These are phyloP conservation scores for Ascaphus truei DNA, from an alignment of 2,113 vertebrate genomes.

Conservation along the genomic window DNA sequence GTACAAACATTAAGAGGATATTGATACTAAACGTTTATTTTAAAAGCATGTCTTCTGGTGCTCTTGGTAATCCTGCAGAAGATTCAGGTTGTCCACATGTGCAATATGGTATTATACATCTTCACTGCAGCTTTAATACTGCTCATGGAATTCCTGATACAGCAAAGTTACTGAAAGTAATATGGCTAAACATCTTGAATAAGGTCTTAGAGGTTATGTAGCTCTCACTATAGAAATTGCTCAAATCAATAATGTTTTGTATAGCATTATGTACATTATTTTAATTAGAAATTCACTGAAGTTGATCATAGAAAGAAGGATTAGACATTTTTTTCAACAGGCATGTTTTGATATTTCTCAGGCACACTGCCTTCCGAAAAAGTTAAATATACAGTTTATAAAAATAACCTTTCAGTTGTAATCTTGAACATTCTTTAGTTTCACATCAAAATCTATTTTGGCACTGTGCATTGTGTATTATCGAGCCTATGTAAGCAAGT, in stretches of 20 bases:
- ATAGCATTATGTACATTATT: conserved; percentile 1
- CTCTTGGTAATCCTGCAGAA: no score
- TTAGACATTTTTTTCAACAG: no score
- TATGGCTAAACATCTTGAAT: conserved; percentile 11
- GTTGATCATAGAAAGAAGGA: not conserved
- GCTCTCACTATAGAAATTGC: not conserved
- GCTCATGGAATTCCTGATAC: not conserved
- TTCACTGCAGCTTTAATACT: conserved; percentile 15
- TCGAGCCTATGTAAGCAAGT: conserved; percentile 34
- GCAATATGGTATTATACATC: conserved; percentile 10
- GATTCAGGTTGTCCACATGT: not conserved
- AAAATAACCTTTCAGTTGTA: conserved; percentile 14
- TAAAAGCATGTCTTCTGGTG: conserved; percentile 17
- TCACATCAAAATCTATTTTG: conserved; percentile 42
- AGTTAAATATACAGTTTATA: conserved; percentile 3
- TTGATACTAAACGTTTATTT: conserved; percentile 10
- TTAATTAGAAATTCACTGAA: not conserved
- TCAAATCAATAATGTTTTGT: conserved; percentile 3
- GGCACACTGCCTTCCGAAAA: not conserved
- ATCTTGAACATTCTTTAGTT: conserved; percentile 22
- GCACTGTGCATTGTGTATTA: conserved; percentile 15
- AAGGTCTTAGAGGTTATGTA: conserved; percentile 1
- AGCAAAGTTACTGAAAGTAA: not conserved
- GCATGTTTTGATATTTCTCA: not conserved
- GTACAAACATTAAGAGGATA: conserved; percentile 13